Percentiles rank a stretch among this genome's conserved stretches.
phyloP scores from a whole-genome alignment of 2,888 invertebrate genomes.

The Congeria kusceri region DNA sequence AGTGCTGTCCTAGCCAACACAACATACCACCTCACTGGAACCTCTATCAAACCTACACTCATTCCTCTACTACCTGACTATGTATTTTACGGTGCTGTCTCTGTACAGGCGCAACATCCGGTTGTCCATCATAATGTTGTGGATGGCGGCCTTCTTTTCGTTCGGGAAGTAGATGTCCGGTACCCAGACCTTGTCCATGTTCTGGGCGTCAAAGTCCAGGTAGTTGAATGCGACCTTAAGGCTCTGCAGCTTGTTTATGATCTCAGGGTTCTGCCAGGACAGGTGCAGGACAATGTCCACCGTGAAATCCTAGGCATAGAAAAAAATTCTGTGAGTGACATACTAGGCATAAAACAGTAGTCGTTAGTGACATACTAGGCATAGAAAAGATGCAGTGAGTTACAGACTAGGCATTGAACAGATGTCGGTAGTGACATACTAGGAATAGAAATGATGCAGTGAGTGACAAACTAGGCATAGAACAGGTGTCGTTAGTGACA shows the following conservation, averaged over 20 bases:
- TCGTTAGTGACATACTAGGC: too few relatives aligned
- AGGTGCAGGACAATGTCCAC: constrained; percentile 76
- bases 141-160: constrained; percentile 97
- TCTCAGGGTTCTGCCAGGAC: constrained; percentile 72
- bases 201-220: constrained; percentile 90
- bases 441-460: too few relatives aligned
- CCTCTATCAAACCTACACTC: too few relatives aligned
- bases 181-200: constrained; percentile 95
- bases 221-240: constrained; percentile 87
- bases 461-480: too few relatives aligned
- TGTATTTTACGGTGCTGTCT: constrained; percentile 97
- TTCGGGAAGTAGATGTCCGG: constrained; percentile 99
- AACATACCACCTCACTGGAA: too few relatives aligned
- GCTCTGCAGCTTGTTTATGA: constrained; percentile 21
- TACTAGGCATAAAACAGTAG: too few relatives aligned
- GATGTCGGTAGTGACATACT: too few relatives aligned
- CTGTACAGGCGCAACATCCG: constrained; percentile 98
- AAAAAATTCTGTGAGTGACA: too few relatives aligned
- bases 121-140: constrained; percentile 99
- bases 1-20: too few relatives aligned
- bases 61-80: constrained; percentile 90
- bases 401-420: too few relatives aligned
- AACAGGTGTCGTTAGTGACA: too few relatives aligned
- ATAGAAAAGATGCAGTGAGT: too few relatives aligned
- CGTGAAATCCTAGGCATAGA: constrained; percentile 74